Percentiles rank a stretch among this genome's conserved stretches.
These are phyloP conservation scores for Andrena praecox DNA, from an alignment of 2,888 invertebrate species.

Conservation along the genomic window DNA sequence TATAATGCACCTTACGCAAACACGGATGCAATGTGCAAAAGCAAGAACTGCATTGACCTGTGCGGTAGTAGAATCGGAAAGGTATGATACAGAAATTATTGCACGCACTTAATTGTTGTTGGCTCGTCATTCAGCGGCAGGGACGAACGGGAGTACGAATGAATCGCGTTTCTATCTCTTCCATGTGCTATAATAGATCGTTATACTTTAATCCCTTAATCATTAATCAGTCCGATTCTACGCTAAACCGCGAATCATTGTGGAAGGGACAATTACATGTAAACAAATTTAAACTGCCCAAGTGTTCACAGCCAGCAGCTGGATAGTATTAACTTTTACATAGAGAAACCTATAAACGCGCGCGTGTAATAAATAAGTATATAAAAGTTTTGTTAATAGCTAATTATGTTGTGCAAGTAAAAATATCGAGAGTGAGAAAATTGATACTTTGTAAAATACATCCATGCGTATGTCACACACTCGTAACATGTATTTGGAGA, in stretches of 20 bases:
- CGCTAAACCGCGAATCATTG: constrained; percentile 45
- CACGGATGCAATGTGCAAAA: constrained; percentile 9
- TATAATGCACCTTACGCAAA: constrained; percentile 15
- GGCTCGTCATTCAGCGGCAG: not conserved
- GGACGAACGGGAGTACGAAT: not conserved
- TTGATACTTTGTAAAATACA: constrained; percentile 56
- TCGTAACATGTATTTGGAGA: constrained; percentile 16
- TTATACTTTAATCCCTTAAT: constrained; percentile 2
- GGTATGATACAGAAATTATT: constrained; percentile 11
- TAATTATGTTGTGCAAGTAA: constrained; percentile 62
- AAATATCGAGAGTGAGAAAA: constrained; percentile 59
- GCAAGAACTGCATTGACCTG: constrained; percentile 12
- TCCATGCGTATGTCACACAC: constrained; percentile 34
- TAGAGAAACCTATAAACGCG: constrained; percentile 62
- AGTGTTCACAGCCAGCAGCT: constrained; percentile 82
- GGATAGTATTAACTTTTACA: constrained; percentile 78
- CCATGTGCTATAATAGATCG: constrained; percentile 3
- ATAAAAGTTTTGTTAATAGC: constrained; percentile 67
- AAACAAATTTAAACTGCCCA: constrained; percentile 81
- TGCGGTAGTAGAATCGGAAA: constrained; percentile 28
- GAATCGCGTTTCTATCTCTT: not conserved
- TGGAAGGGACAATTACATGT: constrained; percentile 62
- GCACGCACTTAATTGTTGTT: constrained; percentile 20
- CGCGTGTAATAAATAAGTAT: constrained; percentile 51
- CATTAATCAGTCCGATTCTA: constrained; percentile 41